Conservation (phyloP, 2,888 invertebrate species). For the Nephrotoma flavescens region DNA sequence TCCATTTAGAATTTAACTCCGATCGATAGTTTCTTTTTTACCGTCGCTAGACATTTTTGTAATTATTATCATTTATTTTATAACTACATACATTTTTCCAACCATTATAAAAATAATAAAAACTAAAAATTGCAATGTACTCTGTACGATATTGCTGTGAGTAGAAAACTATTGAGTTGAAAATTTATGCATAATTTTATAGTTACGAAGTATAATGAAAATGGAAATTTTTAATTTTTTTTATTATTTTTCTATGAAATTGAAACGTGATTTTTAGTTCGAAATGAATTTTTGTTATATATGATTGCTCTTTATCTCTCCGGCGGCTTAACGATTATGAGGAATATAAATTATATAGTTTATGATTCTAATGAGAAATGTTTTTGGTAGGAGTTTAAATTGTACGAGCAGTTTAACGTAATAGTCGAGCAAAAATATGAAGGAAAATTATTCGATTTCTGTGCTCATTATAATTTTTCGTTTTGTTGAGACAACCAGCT, state of each 20-base stretch:
- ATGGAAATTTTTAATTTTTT: too few relatives aligned
- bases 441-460: too few relatives aligned
- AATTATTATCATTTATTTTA: too few relatives aligned
- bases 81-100: too few relatives aligned
- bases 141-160: too few relatives aligned
- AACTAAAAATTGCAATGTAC: too few relatives aligned
- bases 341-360: background rate
- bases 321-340: background rate
- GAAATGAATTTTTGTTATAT: background rate
- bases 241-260: background rate
- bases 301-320: background rate
- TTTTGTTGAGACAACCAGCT: too few relatives aligned
- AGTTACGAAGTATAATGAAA: background rate
- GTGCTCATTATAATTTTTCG: too few relatives aligned
- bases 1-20: background rate
- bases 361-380: background rate
- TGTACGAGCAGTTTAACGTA: too few relatives aligned
- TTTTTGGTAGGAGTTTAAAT: too few relatives aligned
- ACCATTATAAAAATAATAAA: background rate
- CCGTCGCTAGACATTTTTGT: background rate
- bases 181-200: background rate
- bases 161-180: too few relatives aligned
- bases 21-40: background rate
- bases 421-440: too few relatives aligned
- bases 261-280: background rate